Evolutionary conservation across 2,113 vertebrate genomes (phyloP).

Genomic region (Orthonyx spaldingii): DNA sequence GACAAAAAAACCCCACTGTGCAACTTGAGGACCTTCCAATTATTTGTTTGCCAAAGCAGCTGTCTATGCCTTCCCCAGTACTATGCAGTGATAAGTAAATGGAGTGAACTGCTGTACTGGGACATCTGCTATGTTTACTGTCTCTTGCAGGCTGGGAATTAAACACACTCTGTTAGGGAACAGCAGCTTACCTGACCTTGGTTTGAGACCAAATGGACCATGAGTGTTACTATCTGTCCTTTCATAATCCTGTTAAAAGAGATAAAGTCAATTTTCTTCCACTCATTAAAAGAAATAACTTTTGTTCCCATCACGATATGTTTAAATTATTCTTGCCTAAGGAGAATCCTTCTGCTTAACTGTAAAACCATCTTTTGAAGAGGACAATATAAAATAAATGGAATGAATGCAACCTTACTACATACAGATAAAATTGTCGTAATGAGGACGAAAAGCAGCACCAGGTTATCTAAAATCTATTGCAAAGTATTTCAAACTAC

Average conservation of each 20-base stretch:
- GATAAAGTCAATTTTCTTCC: not conserved
- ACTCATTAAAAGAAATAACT: not conserved
- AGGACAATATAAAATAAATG: not conserved
- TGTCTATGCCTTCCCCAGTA: not conserved
- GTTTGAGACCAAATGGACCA: conserved; percentile 90
- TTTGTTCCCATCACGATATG: not conserved
- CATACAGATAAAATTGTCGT: not conserved
- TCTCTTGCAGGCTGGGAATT: not conserved
- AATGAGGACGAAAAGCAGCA: not conserved
- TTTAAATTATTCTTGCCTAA: not conserved
- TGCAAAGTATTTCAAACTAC: not conserved
- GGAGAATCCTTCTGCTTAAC: not conserved
- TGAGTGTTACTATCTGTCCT: conserved; percentile 71
- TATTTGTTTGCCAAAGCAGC: not conserved
- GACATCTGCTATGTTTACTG: not conserved
- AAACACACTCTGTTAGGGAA: not conserved
- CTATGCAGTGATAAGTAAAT: not conserved
- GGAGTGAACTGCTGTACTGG: not conserved
- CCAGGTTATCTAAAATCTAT: not conserved
- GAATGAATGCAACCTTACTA: not conserved
- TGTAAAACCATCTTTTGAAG: not conserved
- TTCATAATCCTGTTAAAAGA: conserved; percentile 74
- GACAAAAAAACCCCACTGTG: too few species aligned
- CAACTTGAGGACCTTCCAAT: not conserved
- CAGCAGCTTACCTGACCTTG: conserved; percentile 87